Evolutionary conservation across 2,888 invertebrate species (phyloP), one percentile per base, ranked within the genome.

Genomic region (Steinernema carpocapsae): DNA sequence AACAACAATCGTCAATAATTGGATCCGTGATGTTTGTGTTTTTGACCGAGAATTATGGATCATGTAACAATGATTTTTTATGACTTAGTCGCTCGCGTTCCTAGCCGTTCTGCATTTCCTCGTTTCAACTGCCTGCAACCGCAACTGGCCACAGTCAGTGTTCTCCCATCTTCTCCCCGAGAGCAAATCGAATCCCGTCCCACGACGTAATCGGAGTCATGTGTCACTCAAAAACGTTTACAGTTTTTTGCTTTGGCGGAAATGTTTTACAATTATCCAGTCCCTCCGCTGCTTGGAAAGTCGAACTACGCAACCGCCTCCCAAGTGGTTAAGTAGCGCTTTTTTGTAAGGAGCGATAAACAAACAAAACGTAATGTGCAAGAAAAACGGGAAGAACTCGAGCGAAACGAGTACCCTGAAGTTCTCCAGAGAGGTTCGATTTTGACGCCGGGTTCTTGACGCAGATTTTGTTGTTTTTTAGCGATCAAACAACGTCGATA

Each of bases 171-270:
- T 22, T 52, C 52, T 22, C 24, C 24, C 52, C 52, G 52, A n/a
- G 4, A 37, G 37, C 37, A 37, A 37, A 37, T 37, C 37, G 37
- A 52, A 64, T 4, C 64, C 14, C 26, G 24, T 19, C 19, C 10
- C 3, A 64, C 64, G 64, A 17, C 56, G 64, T 17, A 64, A 32
- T 17, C 29, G 29, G 26, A 29, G 64, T 64, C 64, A 64, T 64
- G 32, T 64, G 64, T 64, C 64, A 17, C 37, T 32, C 29, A 64
- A 64, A 37, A 64, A 17, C 17, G 29, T 64, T 64, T 64, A 29
- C 14, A 29, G 12, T 26, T 10, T 32, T 64, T 64, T 29, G 64
- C 1, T 32, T 32, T 32, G 52, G 10, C 52, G 64, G 17, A 48
- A 64, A 32, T 17, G 29, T 26, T 64, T 32, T 64, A 64, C 64